A percentile compares a stretch with the other conserved stretches of the same genome.
phyloP scores from a whole-genome alignment of 2,888 invertebrate genomes.

The Gastracanthus pulcherrimus region DNA sequence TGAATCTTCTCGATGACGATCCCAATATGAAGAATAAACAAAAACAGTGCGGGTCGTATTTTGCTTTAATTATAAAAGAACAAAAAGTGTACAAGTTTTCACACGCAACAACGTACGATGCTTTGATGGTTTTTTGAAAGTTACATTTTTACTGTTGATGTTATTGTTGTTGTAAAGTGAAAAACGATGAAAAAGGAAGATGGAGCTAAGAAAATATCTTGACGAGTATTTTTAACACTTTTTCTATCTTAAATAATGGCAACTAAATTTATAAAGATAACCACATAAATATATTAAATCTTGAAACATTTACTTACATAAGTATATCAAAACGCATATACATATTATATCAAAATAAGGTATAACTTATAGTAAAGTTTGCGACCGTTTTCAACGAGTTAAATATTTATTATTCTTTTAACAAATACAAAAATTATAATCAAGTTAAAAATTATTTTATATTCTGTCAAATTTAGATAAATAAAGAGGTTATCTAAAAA shows the following conservation, averaged over 20 bases:
- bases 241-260: slow-evolving; percentile 37
- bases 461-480: not conserved
- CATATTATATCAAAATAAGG: not conserved
- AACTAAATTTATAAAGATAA: slow-evolving; percentile 35
- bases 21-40: not conserved
- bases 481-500: not conserved
- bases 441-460: not conserved
- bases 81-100: not conserved
- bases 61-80: slow-evolving; percentile 1
- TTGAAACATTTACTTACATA: slow-evolving; percentile 27
- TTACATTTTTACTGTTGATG: slow-evolving; percentile 49
- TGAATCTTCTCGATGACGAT: too few relatives aligned
- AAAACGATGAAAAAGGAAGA: not conserved
- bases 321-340: slow-evolving; percentile 13
- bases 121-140: slow-evolving; percentile 54
- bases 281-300: slow-evolving; percentile 3
- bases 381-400: slow-evolving; percentile 8
- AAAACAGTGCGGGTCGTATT: not conserved
- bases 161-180: slow-evolving; percentile 40
- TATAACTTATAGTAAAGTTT: not conserved
- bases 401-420: not conserved
- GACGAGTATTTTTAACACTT: slow-evolving; percentile 51
- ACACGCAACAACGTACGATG: not conserved
- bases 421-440: not conserved
- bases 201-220: slow-evolving; percentile 33